Percentiles rank a stretch among this genome's conserved stretches.
Evolutionary conservation across 1,140 invertebrate genomes (phyloP).

Genomic region (Helicoverpa zea): DNA sequence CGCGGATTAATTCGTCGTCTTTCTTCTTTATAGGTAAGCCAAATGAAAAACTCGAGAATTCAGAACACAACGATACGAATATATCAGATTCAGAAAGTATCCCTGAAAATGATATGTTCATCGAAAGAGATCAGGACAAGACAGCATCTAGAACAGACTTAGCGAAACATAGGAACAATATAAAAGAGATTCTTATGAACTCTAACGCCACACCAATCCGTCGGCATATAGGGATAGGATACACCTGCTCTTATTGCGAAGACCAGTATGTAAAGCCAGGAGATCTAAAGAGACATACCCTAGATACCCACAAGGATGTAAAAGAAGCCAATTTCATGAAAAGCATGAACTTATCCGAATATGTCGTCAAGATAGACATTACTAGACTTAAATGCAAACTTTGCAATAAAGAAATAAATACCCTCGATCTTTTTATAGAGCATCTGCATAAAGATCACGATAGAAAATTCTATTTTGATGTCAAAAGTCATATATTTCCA

Average conservation of each 20-base stretch:
- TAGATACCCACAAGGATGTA: slow-evolving; percentile 47
- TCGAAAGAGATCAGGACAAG: background rate
- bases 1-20: background rate
- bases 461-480: slow-evolving; percentile 53
- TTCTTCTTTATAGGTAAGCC: slow-evolving; percentile 41
- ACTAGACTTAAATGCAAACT: slow-evolving; percentile 63
- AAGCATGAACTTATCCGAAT: slow-evolving; percentile 40
- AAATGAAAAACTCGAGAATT: background rate
- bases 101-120: background rate
- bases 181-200: slow-evolving; percentile 57
- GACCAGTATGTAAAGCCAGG: slow-evolving; percentile 58
- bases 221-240: slow-evolving; percentile 54
- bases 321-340: slow-evolving; percentile 53
- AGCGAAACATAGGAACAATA: slow-evolving; percentile 61
- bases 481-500: slow-evolving; percentile 64
- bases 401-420: slow-evolving; percentile 53
- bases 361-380: slow-evolving; percentile 65
- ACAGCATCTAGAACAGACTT: slow-evolving; percentile 19
- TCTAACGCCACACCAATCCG: slow-evolving; percentile 70
- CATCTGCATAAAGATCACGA: slow-evolving; percentile 59
- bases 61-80: background rate
- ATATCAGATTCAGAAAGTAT: background rate
- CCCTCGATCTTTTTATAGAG: slow-evolving; percentile 55
- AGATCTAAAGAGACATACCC: slow-evolving; percentile 66
- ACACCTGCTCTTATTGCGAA: slow-evolving; percentile 65